phyloP scores from a whole-genome alignment of 1,140 invertebrate genomes.

The Octopus bimaculoides region DNA sequence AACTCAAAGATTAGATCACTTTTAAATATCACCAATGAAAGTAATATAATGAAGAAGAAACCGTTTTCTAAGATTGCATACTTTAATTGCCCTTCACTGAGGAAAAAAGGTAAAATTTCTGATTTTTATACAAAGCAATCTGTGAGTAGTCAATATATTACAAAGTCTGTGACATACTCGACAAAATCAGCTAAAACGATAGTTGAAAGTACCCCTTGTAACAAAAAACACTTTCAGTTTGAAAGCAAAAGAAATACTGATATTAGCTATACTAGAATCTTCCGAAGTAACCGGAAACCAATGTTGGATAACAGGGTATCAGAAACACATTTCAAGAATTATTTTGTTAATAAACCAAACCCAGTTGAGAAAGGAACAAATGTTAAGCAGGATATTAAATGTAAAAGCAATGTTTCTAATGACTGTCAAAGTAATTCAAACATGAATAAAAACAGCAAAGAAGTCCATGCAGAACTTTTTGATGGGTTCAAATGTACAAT shows the following conservation, averaged over 20 bases:
- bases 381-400: neutral
- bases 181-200: too few relatives aligned
- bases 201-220: too few relatives aligned
- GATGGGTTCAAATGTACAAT: neutral
- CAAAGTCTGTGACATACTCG: neutral
- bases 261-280: neutral
- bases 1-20: neutral
- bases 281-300: neutral
- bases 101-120: too few relatives aligned
- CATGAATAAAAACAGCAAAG: neutral
- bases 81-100: too few relatives aligned
- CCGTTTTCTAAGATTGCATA: too few relatives aligned
- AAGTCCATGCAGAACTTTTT: neutral
- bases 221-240: neutral
- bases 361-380: neutral
- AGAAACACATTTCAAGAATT: neutral
- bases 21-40: neutral
- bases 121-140: neutral
- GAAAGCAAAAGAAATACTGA: neutral
- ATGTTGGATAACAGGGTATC: neutral
- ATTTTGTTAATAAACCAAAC: neutral
- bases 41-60: too few relatives aligned
- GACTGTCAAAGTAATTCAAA: neutral
- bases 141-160: neutral
- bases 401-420: neutral